Evolutionary conservation across 2,797 vertebrate genomes (phyloP).

Genomic region (Zenarchopterus dispar): DNA sequence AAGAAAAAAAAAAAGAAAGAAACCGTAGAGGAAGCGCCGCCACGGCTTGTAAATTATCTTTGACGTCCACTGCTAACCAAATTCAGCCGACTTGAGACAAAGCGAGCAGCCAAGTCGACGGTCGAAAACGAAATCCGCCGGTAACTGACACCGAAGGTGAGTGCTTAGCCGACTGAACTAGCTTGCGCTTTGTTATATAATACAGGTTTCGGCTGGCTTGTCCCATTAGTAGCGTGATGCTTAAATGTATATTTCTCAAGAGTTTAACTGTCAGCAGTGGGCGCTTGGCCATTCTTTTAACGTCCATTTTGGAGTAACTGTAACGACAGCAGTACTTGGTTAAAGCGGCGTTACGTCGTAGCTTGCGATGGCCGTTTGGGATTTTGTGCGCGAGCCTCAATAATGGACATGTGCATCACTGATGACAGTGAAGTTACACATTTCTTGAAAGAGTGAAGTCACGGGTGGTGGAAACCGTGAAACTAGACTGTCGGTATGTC

Average conservation of each 20-base stretch:
- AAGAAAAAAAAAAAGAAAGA: no score
- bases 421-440: no score
- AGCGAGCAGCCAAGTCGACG: background rate
- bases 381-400: no score
- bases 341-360: no score
- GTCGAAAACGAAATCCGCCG: background rate
- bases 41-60: constrained; percentile 1
- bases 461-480: no score
- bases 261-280: background rate
- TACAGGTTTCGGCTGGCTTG: no score
- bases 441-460: no score
- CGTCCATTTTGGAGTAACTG: rapidly evolving
- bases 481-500: no score
- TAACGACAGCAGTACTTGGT: no score
- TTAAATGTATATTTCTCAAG: background rate
- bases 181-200: background rate
- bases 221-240: background rate
- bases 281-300: background rate
- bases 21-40: background rate
- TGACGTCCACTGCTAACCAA: background rate
- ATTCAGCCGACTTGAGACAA: no score
- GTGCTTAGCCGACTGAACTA: background rate
- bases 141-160: constrained; percentile 36
- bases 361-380: no score
- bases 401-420: no score